Evolutionary conservation across 2,113 vertebrate genomes (phyloP).

Genomic region (Phycodurus eques): DNA sequence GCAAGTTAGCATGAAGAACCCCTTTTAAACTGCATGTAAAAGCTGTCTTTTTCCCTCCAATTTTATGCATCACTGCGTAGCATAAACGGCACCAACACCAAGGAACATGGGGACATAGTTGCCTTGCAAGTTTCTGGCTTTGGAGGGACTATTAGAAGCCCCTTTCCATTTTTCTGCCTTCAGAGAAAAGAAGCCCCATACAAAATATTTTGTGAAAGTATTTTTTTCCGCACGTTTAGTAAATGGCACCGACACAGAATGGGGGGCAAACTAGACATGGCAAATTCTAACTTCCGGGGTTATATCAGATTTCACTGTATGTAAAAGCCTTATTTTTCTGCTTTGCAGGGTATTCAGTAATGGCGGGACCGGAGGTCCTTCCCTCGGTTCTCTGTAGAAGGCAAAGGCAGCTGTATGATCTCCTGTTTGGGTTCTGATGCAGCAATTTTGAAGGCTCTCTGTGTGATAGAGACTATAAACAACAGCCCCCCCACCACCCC

Average conservation of each 20-base stretch:
- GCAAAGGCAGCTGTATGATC: neutral
- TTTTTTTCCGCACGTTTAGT: no score
- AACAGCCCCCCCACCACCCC: neutral
- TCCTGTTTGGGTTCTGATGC: neutral
- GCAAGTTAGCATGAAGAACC: no score
- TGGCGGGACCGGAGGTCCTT: neutral
- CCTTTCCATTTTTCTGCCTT: no score
- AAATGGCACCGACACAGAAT: no score
- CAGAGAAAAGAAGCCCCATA: no score
- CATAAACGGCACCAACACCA: no score
- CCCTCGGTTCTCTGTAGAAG: neutral
- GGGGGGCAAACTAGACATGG: neutral
- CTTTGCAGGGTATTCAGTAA: neutral
- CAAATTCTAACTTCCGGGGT: neutral
- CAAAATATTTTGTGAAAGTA: no score
- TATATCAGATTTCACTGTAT: neutral
- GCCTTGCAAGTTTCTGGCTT: no score
- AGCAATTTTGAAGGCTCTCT: neutral
- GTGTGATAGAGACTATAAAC: neutral
- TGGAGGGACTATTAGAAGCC: no score
- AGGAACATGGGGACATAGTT: no score
- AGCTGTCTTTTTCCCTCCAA: neutral
- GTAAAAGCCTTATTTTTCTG: neutral
- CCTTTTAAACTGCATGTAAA: neutral
- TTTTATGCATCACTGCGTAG: neutral